Percentiles rank a stretch among this genome's conserved stretches.
Evolutionary conservation across 2,888 invertebrate genomes (phyloP).

Genomic region (Coelopa pilipes): DNA sequence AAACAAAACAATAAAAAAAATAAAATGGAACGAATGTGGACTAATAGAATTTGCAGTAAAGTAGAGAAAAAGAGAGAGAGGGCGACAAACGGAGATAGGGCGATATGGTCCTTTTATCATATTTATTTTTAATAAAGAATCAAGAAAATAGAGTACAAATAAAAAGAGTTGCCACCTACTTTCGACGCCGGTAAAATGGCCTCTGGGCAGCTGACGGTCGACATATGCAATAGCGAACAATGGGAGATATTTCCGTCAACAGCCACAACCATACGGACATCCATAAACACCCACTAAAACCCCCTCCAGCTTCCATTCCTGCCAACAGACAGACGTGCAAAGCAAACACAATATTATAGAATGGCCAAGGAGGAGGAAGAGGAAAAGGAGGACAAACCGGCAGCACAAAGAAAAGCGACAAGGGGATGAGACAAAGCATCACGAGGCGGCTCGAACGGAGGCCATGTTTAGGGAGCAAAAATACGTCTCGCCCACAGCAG

Average conservation of each 20-base stretch:
- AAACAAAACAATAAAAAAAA: background rate
- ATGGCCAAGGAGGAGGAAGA: background rate
- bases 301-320: background rate
- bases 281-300: background rate
- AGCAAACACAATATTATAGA: background rate
- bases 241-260: background rate
- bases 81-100: too few relatives aligned
- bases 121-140: constrained; percentile 6
- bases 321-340: background rate
- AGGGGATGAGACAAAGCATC: background rate
- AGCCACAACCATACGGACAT: background rate
- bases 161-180: background rate
- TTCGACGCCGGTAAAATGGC: constrained; percentile 9
- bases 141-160: constrained; percentile 5
- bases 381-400: background rate
- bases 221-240: constrained; percentile 8
- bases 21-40: too few relatives aligned
- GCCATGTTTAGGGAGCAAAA: too few relatives aligned
- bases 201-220: constrained; percentile 9
- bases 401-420: too few relatives aligned
- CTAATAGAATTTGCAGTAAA: too few relatives aligned
- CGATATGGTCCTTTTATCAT: too few relatives aligned
- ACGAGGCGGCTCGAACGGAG: too few relatives aligned
- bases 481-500: too few relatives aligned
- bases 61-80: background rate